phyloP scores from a whole-genome alignment of 2,797 vertebrate genomes.

The Microctenopoma steveboyesi region DNA sequence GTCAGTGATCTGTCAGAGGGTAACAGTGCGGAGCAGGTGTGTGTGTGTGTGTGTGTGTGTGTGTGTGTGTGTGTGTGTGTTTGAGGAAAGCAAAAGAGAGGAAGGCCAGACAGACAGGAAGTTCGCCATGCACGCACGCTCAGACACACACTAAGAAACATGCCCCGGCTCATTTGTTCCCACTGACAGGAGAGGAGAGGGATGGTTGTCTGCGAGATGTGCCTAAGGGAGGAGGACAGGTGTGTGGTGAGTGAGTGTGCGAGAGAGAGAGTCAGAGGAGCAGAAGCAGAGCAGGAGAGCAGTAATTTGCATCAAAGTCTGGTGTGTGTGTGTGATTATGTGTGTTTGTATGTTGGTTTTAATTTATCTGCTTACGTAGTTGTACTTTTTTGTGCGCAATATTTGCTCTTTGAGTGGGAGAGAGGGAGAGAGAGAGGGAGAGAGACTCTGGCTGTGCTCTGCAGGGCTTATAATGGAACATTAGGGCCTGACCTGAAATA shows the following conservation, averaged over 20 bases:
- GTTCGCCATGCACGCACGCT: slow-evolving; percentile 47
- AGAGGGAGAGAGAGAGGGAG: not conserved
- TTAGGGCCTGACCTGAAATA: slow-evolving; percentile 12
- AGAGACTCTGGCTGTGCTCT: slow-evolving; percentile 16
- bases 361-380: slow-evolving; percentile 22
- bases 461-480: slow-evolving; percentile 37
- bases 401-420: slow-evolving; percentile 28
- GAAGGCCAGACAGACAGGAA: slow-evolving; percentile 59
- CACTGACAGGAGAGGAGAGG: slow-evolving; percentile 71
- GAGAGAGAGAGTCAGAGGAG: slow-evolving; percentile 6
- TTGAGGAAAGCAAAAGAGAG: slow-evolving; percentile 34
- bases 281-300: slow-evolving; percentile 1
- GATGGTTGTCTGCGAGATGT: slow-evolving; percentile 56
- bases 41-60: slow-evolving; percentile 52
- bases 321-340: slow-evolving; percentile 2
- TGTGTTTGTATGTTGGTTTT: slow-evolving; percentile 5
- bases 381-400: slow-evolving; percentile 29
- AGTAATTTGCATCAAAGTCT: slow-evolving; percentile 35
- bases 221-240: slow-evolving; percentile 57
- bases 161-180: slow-evolving; percentile 74
- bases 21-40: slow-evolving; percentile 70
- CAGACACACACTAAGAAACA: slow-evolving; percentile 66
- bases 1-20: slow-evolving; percentile 79
- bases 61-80: slow-evolving; percentile 51
- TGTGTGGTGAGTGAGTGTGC: slow-evolving; percentile 40